phyloP scores from a whole-genome alignment of 1,140 invertebrate species.

The Zaprionus gabonicus region DNA sequence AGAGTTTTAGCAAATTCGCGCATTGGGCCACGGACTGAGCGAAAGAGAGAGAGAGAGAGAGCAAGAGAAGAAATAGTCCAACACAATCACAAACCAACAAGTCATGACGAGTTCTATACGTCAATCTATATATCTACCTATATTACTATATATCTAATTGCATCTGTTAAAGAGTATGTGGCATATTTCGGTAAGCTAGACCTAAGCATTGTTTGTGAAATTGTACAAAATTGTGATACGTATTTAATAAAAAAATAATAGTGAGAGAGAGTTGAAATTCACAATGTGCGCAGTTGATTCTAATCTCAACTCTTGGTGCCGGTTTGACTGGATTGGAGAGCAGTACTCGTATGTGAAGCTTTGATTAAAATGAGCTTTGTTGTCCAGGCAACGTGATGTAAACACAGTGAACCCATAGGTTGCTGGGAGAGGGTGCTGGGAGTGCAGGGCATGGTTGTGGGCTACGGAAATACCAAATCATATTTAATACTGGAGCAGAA shows the following conservation, averaged over 20 bases:
- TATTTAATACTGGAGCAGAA: not conserved
- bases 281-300: conserved; percentile 12
- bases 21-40: conserved; percentile 85
- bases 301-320: conserved; percentile 7
- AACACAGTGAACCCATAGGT: not conserved
- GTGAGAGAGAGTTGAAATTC: conserved; percentile 10
- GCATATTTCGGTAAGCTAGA: conserved; percentile 66
- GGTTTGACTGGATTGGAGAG: conserved; percentile 16
- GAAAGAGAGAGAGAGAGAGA: not conserved
- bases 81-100: not conserved
- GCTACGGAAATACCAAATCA: not conserved
- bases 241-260: conserved; percentile 53
- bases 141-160: conserved; percentile 10
- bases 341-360: conserved; percentile 12
- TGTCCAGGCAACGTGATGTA: not conserved
- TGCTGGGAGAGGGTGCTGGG: not conserved
- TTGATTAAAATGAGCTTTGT: not conserved
- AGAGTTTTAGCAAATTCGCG: conserved; percentile 86
- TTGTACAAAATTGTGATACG: conserved; percentile 68
- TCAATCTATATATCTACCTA: not conserved
- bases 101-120: conserved; percentile 41
- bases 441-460: not conserved
- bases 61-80: not conserved
- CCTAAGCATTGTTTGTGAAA: conserved; percentile 42
- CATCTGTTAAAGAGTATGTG: conserved; percentile 48